Conservation (phyloP, 2,797 vertebrate genomes). For the Myotis findleyi region DNA sequence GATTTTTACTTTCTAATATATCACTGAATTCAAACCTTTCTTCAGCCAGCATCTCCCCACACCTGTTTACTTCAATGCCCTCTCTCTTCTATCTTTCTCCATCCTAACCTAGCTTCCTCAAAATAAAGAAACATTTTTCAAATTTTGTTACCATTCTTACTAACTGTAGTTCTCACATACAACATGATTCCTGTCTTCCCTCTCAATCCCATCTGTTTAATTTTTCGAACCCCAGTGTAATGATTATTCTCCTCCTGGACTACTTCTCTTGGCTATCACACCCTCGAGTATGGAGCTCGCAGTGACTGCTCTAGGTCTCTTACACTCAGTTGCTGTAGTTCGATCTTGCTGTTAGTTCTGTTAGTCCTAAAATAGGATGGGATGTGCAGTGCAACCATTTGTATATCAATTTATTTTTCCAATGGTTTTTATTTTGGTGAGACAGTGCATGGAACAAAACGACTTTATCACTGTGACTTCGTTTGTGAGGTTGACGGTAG, state of each 20-base stretch:
- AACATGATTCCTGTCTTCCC: background rate
- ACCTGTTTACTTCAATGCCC: background rate
- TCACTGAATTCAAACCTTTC: constrained; percentile 22
- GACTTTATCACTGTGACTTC: background rate
- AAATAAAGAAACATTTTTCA: background rate
- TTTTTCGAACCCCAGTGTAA: background rate
- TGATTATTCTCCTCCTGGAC: background rate
- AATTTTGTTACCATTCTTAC: background rate
- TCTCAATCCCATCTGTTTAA: background rate
- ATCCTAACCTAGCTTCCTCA: background rate
- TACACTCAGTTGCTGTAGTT: background rate
- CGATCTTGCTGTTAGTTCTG: background rate
- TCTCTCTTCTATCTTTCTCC: background rate
- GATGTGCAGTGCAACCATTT: background rate
- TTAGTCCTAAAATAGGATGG: background rate
- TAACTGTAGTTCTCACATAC: background rate
- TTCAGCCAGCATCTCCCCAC: background rate
- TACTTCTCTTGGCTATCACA: background rate
- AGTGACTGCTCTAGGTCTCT: background rate
- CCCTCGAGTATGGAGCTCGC: background rate
- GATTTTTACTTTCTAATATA: background rate
- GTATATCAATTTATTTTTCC: background rate
- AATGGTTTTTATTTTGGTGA: background rate
- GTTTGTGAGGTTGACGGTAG: background rate
- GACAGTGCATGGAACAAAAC: background rate